Conservation (phyloP, 35 echinoderm and acorn worm genomes). For the Chiridota heheva region DNA sequence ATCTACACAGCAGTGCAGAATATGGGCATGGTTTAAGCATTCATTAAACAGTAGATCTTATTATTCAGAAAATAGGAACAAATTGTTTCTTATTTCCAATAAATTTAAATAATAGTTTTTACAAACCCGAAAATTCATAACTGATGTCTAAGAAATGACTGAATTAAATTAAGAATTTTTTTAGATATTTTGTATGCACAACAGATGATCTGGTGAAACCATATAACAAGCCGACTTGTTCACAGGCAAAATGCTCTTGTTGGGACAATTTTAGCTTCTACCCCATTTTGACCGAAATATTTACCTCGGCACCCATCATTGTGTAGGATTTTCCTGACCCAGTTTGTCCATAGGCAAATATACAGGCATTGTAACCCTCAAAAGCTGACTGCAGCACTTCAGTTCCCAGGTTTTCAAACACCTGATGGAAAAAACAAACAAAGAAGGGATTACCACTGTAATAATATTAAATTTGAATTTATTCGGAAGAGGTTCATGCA, state of each 20-base stretch:
- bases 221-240: neutral
- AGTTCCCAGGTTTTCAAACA: constrained; percentile 69
- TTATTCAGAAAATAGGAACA: too few relatives aligned
- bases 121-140: too few relatives aligned
- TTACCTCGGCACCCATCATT: constrained; percentile 95
- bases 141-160: too few relatives aligned
- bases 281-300: too few relatives aligned
- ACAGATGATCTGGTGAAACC: neutral
- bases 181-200: too few relatives aligned
- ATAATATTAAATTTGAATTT: neutral
- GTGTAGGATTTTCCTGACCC: constrained; percentile 99
- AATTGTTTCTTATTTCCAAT: too few relatives aligned
- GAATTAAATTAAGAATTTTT: too few relatives aligned
- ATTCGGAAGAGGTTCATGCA: neutral
- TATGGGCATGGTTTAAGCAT: too few relatives aligned
- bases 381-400: constrained; percentile 94
- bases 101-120: too few relatives aligned
- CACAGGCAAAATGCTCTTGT: neutral
- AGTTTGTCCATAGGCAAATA: constrained; percentile 99
- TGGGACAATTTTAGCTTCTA: too few relatives aligned
- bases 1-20: too few relatives aligned
- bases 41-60: too few relatives aligned
- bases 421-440: constrained; percentile 31
- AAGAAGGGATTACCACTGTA: neutral
- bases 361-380: constrained; percentile 99